Evolutionary conservation across 2,888 invertebrate genomes (phyloP), one percentile per base, ranked within the genome.

Genomic region (Epistrophella euchroma): DNA sequence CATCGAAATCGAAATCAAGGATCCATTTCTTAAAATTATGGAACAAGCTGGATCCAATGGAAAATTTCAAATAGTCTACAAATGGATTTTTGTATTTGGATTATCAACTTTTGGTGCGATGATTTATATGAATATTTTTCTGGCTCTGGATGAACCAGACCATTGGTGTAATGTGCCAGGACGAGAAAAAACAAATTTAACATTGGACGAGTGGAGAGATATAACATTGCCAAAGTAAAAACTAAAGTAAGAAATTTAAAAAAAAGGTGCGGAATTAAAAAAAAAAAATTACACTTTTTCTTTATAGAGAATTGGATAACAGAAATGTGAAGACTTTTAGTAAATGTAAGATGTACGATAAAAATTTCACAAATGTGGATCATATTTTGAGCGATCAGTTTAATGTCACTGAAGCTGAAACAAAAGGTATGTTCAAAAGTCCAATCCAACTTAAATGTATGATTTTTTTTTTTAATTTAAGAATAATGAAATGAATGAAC

Each of bases 151-250:
- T 76, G 93, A 93, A 68, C 94, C 94, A 4, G 93, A 94, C 62
- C 94, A 94, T 89, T 94, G 94, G 94, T 95, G 95, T 88, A 90
- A 91, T 66, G 94, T 94, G 15, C 93, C 94, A 1, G 94, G 94
- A 28, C 90, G 93, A 58, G 92, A 93, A 56, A 83, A 85, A 6
- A 93, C 93, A 15, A 93, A 94, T 90, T 91, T 92, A 52, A 92
- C 93, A 0, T n/a, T 92, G 13, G 92, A 93, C 9, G 90, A 93
- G 87, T 94, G 94, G 94, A 93, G 93, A 83, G 89, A 91, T 43
- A 75, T 94, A 11, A 94, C 94, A 15, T 89, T 94, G 88, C 94
- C 94, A 47, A 92, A 90, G 94, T 94, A 91, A 58, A 40, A 15
- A 62, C 5, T 35, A 19, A 13, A 4, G 22, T 40, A 60, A 58